These are phyloP conservation scores for Tenodera sinensis DNA, from an alignment of 2,888 invertebrate genomes.

Conservation along the genomic window DNA sequence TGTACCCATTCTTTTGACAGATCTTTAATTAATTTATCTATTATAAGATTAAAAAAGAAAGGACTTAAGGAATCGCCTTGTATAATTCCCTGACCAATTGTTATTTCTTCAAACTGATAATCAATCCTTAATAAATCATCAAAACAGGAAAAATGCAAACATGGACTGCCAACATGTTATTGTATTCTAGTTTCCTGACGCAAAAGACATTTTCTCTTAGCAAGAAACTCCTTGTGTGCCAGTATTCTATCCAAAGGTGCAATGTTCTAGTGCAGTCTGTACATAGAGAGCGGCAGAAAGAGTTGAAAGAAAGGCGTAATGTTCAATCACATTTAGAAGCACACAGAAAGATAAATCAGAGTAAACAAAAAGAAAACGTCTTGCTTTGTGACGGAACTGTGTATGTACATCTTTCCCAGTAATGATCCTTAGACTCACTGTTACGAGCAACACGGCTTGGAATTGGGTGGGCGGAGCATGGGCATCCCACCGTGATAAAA, in stretches of 20 bases:
- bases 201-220: too few relatives aligned
- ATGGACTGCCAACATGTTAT: too few relatives aligned
- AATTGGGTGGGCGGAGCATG: not conserved
- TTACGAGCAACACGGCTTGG: not conserved
- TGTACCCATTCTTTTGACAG: too few relatives aligned
- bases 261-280: not conserved
- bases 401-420: not conserved
- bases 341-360: not conserved
- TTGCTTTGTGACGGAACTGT: not conserved
- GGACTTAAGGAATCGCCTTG: too few relatives aligned
- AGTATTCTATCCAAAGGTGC: not conserved
- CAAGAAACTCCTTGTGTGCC: too few relatives aligned
- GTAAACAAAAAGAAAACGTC: not conserved
- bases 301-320: not conserved
- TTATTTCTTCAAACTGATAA: too few relatives aligned
- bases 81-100: too few relatives aligned
- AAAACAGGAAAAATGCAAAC: too few relatives aligned
- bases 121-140: too few relatives aligned
- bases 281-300: not conserved
- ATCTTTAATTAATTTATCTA: too few relatives aligned
- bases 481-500: not conserved
- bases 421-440: not conserved
- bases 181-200: too few relatives aligned
- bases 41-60: too few relatives aligned
- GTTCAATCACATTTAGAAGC: not conserved